Conservation (phyloP, 2,888 invertebrate genomes). For the Crepidodera aurea region DNA sequence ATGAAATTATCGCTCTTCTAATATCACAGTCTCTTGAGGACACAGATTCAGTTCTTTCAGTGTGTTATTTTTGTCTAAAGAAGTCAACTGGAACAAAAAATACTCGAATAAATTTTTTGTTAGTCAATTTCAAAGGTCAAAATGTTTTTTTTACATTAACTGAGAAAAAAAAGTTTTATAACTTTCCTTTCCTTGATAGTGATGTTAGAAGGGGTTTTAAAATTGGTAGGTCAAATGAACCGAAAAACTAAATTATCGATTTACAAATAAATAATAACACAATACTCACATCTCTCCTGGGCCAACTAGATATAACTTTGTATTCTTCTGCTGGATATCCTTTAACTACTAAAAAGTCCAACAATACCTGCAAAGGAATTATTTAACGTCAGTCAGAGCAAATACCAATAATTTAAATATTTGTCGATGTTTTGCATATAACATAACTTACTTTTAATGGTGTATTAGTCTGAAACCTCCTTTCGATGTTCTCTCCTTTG, state of each 20-base stretch:
- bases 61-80: conserved; percentile 77
- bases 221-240: too few species aligned
- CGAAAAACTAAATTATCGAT: too few species aligned
- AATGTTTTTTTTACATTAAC: too few species aligned
- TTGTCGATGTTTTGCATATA: too few species aligned
- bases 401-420: too few species aligned
- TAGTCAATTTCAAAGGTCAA: too few species aligned
- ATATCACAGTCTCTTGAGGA: conserved; percentile 93
- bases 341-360: conserved; percentile 88
- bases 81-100: conserved; percentile 73
- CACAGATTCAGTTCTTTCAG: conserved; percentile 85
- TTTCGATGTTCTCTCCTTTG: conserved; percentile 76
- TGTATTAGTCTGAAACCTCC: conserved; percentile 75
- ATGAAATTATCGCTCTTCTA: conserved; percentile 86
- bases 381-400: too few species aligned
- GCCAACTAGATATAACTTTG: conserved; percentile 94
- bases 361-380: conserved; percentile 73
- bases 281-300: conserved; percentile 91
- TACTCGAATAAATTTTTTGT: too few species aligned
- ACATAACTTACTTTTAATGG: conserved; percentile 67
- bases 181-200: too few species aligned
- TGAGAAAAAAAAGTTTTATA: too few species aligned
- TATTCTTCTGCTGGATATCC: conserved; percentile 88
- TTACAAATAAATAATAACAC: too few species aligned
- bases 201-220: too few species aligned